phyloP scores from a whole-genome alignment of 2,113 vertebrate genomes.

The Accipiter cooperii region DNA sequence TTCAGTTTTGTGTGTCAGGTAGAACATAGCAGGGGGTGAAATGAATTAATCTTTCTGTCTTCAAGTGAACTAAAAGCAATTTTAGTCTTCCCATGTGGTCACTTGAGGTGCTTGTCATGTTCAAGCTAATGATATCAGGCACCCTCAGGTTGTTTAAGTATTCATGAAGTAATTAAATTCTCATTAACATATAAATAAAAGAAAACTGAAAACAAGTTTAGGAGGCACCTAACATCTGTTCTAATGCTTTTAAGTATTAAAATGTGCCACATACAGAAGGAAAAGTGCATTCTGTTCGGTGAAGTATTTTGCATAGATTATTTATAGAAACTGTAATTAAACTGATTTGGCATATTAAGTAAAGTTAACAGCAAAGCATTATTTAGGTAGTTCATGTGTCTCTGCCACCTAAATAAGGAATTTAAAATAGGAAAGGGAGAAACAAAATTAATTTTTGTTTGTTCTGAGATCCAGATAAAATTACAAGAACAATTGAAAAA shows the following conservation, averaged over 20 bases:
- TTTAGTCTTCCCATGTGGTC: slow-evolving; percentile 84
- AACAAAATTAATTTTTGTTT: slow-evolving; percentile 40
- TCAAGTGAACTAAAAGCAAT: slow-evolving; percentile 79
- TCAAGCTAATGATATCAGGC: slow-evolving; percentile 83
- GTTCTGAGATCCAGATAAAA: slow-evolving; percentile 21
- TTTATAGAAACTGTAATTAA: slow-evolving; percentile 80
- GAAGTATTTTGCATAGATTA: slow-evolving; percentile 74
- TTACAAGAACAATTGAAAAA: slow-evolving; percentile 7
- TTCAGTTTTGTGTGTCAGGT: slow-evolving; percentile 66
- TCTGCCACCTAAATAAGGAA: slow-evolving; percentile 55
- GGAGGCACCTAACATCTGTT: slow-evolving; percentile 84
- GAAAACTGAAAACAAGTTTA: slow-evolving; percentile 83
- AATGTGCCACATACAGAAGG: slow-evolving; percentile 68
- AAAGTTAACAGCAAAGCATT: slow-evolving; percentile 64
- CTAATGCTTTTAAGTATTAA: slow-evolving; percentile 82
- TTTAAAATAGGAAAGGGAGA: slow-evolving; percentile 21
- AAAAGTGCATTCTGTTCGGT: slow-evolving; percentile 73
- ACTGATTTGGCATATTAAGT: slow-evolving; percentile 71
- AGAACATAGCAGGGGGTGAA: slow-evolving; percentile 76
- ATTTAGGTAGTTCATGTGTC: slow-evolving; percentile 45
- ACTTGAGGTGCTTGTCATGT: slow-evolving; percentile 83
- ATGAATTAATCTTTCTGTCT: slow-evolving; percentile 77
- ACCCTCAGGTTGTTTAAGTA: slow-evolving; percentile 84
- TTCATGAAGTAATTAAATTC: slow-evolving; percentile 89
- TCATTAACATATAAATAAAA: slow-evolving; percentile 90